These are phyloP conservation scores for Tenthredo mesomela DNA, from an alignment of 2,888 invertebrate species.

Conservation along the genomic window DNA sequence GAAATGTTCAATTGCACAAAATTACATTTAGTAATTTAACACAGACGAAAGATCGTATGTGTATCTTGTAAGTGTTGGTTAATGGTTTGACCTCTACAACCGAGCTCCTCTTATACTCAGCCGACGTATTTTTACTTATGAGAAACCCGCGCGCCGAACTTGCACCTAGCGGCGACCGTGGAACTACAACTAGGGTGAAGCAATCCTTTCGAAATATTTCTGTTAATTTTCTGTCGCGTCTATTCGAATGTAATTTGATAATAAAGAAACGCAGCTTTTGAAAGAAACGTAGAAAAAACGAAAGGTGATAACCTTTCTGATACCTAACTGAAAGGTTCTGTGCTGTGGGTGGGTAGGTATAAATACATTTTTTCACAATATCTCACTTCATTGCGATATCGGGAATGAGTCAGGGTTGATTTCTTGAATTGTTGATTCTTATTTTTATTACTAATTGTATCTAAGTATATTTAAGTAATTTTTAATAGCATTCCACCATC, in stretches of 20 bases:
- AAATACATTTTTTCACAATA: background rate
- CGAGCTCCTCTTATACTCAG: background rate
- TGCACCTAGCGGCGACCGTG: background rate
- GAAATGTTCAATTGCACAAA: too few species aligned
- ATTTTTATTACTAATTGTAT: background rate
- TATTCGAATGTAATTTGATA: too few species aligned
- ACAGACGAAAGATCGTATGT: background rate
- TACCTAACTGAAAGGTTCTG: too few species aligned
- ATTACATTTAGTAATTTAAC: too few species aligned
- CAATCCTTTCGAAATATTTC: too few species aligned
- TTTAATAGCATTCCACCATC: background rate
- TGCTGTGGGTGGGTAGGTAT: too few species aligned
- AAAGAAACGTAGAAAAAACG: too few species aligned
- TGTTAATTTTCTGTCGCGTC: too few species aligned
- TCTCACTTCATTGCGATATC: background rate
- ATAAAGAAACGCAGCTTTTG: too few species aligned
- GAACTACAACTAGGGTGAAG: background rate
- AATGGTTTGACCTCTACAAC: too few species aligned
- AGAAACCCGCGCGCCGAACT: background rate
- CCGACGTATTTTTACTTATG: background rate
- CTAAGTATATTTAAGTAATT: background rate
- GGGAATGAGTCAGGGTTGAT: background rate
- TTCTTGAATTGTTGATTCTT: background rate
- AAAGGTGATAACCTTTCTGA: too few species aligned
- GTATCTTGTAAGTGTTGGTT: background rate